Evolutionary conservation across 2,797 vertebrate species (phyloP), one percentile per base, ranked within the genome.

Genomic region (Anniella stebbinsi): DNA sequence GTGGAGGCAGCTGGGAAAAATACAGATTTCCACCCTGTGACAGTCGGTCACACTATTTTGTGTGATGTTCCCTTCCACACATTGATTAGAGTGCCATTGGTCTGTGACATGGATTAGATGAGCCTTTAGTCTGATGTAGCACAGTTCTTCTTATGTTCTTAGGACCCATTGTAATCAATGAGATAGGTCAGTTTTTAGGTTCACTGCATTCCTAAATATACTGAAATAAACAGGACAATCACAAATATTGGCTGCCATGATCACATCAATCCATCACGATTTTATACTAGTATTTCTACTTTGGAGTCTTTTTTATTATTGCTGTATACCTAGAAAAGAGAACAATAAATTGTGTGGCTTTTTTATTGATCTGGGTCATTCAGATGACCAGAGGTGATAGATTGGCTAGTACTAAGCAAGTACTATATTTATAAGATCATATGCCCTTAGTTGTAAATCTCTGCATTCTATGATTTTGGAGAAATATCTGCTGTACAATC

Each of bases 311-410:
- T 54, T 48, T 77, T 92, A 84, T 63, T 70, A 84, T 23, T 87
- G 7, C 17, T 8, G 3, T 80, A 73, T 1, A 51, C 36, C 51
- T 33, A 92, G 66, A 30, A 88, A 54, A 93, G 81, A 87, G 13
- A 30, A 13, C 92, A 93, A 92, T 88, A 87, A 94, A 92, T 30
- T 89, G 88, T 23, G 51, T 36, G 2, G 0, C 0, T 1, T 41
- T 88, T 84, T 57, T 93, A 93, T 92, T 88, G 88, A 95, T 93
- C 66, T 25, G 57, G 30, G 11, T n/a, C 69, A 36, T 89, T 86
- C 84, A 84, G 80, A 85, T 88, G 91, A 84, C 57, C 60, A 86
- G 75, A 3, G 87, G 30, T 54, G 93, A 91, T 90, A 85, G 83
- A 80, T 89, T 48, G 84, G 66, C 75, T 88, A n/a, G n/a, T n/a